phyloP scores from a whole-genome alignment of 2,113 vertebrate genomes.

The Pygoscelis antarcticus region DNA sequence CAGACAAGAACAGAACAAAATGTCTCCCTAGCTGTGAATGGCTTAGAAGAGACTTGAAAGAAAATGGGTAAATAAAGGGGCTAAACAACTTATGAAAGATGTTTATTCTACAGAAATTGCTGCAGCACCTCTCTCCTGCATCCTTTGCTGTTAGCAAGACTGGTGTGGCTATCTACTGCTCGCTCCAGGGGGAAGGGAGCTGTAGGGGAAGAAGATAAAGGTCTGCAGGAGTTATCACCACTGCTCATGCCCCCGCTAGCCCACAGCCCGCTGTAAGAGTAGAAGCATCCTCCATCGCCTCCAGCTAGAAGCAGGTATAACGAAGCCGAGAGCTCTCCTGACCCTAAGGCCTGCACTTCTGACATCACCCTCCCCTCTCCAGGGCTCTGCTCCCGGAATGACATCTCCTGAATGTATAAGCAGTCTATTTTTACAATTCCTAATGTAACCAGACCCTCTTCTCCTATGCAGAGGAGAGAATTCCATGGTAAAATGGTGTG shows the following conservation, averaged over 20 bases:
- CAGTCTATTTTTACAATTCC: not conserved
- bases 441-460: not conserved
- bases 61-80: not conserved
- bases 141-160: not conserved
- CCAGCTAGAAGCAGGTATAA: not conserved
- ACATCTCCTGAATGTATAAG: not conserved
- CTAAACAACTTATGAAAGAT: not conserved
- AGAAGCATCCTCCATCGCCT: not conserved
- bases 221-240: not conserved
- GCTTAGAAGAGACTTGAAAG: not conserved
- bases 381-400: not conserved
- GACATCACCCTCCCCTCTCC: not conserved
- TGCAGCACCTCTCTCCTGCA: not conserved
- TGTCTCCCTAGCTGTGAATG: not conserved
- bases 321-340: not conserved
- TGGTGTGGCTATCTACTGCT: not conserved
- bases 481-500: not conserved
- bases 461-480: not conserved
- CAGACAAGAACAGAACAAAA: slow-evolving; percentile 16
- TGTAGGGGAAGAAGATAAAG: not conserved
- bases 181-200: not conserved
- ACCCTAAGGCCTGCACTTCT: not conserved
- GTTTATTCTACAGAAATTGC: not conserved
- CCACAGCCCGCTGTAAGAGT: not conserved
- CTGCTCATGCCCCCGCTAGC: not conserved